Conservation (phyloP, 2,113 vertebrate genomes). For the Mobula hypostoma region DNA sequence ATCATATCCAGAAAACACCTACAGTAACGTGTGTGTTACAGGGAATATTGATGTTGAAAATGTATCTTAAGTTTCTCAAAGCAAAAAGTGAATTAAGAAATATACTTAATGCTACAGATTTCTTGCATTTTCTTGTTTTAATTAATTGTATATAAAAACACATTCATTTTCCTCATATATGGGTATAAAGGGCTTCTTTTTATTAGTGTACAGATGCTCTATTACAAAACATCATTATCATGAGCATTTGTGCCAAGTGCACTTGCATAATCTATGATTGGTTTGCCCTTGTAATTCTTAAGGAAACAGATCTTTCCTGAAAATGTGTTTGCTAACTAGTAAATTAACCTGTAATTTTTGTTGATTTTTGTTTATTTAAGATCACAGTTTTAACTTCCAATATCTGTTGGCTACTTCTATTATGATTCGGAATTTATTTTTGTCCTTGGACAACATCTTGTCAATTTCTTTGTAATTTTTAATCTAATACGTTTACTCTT, state of each 20-base stretch:
- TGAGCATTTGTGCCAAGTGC: neutral
- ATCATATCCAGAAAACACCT: neutral
- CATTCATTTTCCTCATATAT: conserved; percentile 1
- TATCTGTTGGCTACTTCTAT: neutral
- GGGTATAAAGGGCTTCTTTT: neutral
- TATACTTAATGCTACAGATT: neutral
- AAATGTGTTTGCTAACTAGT: neutral
- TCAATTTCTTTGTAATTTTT: neutral
- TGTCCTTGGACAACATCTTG: neutral
- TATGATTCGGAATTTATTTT: neutral
- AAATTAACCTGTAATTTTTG: neutral
- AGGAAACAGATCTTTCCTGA: conserved; percentile 7
- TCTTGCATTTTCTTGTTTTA: neutral
- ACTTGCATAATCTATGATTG: neutral
- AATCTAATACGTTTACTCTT: neutral
- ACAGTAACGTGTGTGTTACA: neutral
- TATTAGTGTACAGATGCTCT: neutral
- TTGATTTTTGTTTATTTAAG: neutral
- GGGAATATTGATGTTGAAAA: neutral
- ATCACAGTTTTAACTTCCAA: neutral
- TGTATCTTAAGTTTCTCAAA: neutral
- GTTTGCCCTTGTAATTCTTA: neutral
- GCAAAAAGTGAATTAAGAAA: neutral
- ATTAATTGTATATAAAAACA: neutral
- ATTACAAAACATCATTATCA: neutral